Percentiles rank a stretch among this genome's conserved stretches.
phyloP scores from a whole-genome alignment of 1,140 invertebrate genomes.

The Nymphalis io region DNA sequence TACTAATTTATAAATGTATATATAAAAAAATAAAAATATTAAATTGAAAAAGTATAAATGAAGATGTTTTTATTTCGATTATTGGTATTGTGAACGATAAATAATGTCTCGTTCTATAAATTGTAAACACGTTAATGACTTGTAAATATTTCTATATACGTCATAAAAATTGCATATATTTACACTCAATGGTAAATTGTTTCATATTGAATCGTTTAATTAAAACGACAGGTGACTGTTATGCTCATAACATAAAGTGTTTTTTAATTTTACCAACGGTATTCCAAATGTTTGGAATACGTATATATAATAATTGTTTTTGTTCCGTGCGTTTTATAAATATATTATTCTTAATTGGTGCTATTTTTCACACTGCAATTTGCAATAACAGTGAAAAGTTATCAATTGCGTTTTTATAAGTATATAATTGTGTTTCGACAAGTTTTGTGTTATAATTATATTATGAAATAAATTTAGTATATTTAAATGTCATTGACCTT shows the following conservation, averaged over 20 bases:
- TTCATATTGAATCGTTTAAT: neutral
- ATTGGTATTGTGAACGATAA: neutral
- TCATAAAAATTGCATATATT: neutral
- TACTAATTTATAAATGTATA: too few species aligned
- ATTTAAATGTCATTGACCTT: neutral
- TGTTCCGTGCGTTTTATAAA: neutral
- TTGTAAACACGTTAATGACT: neutral
- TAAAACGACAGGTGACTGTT: neutral
- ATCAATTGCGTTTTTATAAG: constrained; percentile 16
- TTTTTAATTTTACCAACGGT: constrained; percentile 10
- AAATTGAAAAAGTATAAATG: too few species aligned
- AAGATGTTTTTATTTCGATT: neutral
- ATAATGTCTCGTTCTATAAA: neutral
- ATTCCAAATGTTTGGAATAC: constrained; percentile 6
- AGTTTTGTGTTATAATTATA: constrained; percentile 2
- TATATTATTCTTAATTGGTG: constrained; percentile 29
- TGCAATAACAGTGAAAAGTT: constrained; percentile 14
- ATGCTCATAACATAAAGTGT: neutral
- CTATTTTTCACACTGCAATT: constrained; percentile 27
- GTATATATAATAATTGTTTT: neutral
- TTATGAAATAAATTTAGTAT: neutral
- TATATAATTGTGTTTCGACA: neutral
- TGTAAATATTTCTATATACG: too few species aligned
- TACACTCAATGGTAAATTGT: constrained; percentile 10
- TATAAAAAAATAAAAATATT: too few species aligned